These are phyloP conservation scores for Lochmaea capreae DNA, from an alignment of 2,888 invertebrate genomes.

Conservation along the genomic window DNA sequence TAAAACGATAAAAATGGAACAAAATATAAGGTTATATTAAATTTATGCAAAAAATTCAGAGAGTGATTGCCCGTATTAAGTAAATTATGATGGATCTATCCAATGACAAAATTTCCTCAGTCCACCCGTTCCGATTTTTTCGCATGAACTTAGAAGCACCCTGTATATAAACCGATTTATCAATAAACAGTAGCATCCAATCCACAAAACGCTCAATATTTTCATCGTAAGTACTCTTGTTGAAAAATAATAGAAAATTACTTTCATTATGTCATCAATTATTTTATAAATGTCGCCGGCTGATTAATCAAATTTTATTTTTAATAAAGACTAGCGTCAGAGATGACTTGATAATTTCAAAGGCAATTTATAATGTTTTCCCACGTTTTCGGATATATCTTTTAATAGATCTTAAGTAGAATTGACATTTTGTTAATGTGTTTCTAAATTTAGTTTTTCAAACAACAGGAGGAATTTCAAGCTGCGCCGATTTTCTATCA, in stretches of 20 bases:
- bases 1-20: too few species aligned
- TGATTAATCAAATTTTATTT: conserved; percentile 20
- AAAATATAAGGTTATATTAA: too few species aligned
- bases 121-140: not conserved
- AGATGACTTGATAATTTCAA: conserved; percentile 21
- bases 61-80: too few species aligned
- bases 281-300: not conserved
- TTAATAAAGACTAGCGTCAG: conserved; percentile 20
- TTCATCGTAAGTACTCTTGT: not conserved
- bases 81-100: too few species aligned
- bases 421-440: conserved; percentile 18
- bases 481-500: not conserved
- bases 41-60: too few species aligned
- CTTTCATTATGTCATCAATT: not conserved
- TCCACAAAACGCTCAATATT: too few species aligned
- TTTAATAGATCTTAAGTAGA: conserved; percentile 7
- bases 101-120: too few species aligned
- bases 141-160: too few species aligned
- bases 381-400: conserved; percentile 10
- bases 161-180: too few species aligned
- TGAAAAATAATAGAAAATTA: not conserved
- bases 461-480: conserved; percentile 1
- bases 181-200: too few species aligned
- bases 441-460: conserved; percentile 14
- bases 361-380: conserved; percentile 17